Percentiles rank a stretch among this genome's conserved stretches.
Evolutionary conservation across 2,797 vertebrate genomes (phyloP).

Genomic region (Channa striata): DNA sequence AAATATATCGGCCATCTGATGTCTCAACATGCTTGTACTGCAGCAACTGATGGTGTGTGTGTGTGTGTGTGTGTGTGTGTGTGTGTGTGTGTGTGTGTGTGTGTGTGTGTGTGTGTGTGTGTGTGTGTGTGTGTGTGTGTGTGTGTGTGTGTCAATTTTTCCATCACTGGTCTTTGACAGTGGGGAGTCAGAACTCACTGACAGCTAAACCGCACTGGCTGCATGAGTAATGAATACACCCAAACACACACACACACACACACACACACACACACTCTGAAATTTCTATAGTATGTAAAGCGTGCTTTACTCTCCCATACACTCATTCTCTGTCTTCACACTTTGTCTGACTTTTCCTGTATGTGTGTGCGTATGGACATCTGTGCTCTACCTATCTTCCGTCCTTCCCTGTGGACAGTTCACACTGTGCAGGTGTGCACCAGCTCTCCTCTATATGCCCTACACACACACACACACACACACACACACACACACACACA

Average conservation of each 20-base stretch:
- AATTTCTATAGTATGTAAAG: constrained; percentile 21
- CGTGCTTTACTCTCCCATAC: constrained; percentile 5
- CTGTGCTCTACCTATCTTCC: constrained; percentile 66
- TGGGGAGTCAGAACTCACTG: constrained; percentile 67
- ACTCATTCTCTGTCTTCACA: constrained; percentile 27
- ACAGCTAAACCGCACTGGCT: constrained; percentile 65
- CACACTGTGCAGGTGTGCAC: constrained; percentile 77
- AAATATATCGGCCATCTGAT: constrained; percentile 40
- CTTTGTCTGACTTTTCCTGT: constrained; percentile 15
- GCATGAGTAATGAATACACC: constrained; percentile 63
- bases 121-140: constrained; percentile 20
- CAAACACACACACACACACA: constrained; percentile 5
- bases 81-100: constrained; percentile 26
- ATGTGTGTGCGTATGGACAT: constrained; percentile 54
- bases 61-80: constrained; percentile 33
- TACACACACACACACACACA: constrained; percentile 42
- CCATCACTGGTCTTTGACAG: constrained; percentile 69
- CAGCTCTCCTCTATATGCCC: constrained; percentile 78
- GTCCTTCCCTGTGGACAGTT: constrained; percentile 75
- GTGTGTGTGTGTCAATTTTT: constrained; percentile 51
- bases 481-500: not conserved
- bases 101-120: constrained; percentile 28
- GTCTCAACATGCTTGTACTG: constrained; percentile 41
- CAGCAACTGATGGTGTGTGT: constrained; percentile 18
- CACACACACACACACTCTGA: constrained; percentile 21